phyloP scores from a whole-genome alignment of 2,888 invertebrate species.

The Lepetodrilus schrolli region DNA sequence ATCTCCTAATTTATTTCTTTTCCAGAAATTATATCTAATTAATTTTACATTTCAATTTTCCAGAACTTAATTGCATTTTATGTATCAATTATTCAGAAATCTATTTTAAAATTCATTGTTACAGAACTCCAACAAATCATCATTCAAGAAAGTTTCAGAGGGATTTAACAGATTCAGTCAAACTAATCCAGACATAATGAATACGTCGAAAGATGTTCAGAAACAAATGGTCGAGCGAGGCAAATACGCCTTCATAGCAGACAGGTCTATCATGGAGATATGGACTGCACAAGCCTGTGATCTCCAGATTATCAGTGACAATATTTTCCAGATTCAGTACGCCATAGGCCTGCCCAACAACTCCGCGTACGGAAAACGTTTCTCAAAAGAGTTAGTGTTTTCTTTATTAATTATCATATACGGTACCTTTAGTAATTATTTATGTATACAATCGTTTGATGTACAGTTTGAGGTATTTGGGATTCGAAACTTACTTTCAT shows the following conservation, averaged over 20 bases:
- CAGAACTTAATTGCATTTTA: background rate
- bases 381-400: constrained; percentile 64
- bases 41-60: background rate
- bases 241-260: constrained; percentile 51
- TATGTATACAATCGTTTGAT: too few relatives aligned
- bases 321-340: constrained; percentile 60
- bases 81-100: background rate
- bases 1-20: background rate
- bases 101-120: constrained; percentile 15
- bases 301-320: constrained; percentile 58
- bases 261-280: constrained; percentile 56
- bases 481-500: too few relatives aligned
- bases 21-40: background rate
- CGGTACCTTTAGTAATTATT: too few relatives aligned
- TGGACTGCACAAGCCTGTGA: constrained; percentile 55
- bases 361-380: constrained; percentile 56
- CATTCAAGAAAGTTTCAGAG: constrained; percentile 47
- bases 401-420: background rate
- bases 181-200: constrained; percentile 53
- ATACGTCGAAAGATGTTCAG: constrained; percentile 43
- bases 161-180: constrained; percentile 47
- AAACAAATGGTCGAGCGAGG: constrained; percentile 46
- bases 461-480: too few relatives aligned
- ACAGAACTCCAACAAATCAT: constrained; percentile 47
- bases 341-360: constrained; percentile 62